Evolutionary conservation across 1,140 invertebrate species (phyloP).

Genomic region (Orius insidiosus): DNA sequence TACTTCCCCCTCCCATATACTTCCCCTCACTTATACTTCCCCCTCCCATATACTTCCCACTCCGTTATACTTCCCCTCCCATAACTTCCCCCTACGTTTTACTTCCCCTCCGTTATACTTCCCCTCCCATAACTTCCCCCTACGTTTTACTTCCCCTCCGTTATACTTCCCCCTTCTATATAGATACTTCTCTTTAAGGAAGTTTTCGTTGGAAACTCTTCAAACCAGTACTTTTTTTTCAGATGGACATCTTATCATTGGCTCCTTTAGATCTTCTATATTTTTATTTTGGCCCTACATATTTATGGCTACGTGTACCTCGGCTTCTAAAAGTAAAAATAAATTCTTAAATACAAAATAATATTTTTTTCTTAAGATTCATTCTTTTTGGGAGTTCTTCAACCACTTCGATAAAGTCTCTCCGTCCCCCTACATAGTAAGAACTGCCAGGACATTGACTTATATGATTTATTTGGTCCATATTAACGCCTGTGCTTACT

Average conservation of each 20-base stretch:
- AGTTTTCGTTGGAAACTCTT: too few relatives aligned
- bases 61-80: too few relatives aligned
- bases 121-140: too few relatives aligned
- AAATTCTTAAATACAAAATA: not conserved
- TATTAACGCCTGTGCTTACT: constrained; percentile 81
- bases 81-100: too few relatives aligned
- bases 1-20: too few relatives aligned
- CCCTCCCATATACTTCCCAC: too few relatives aligned
- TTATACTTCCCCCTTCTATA: too few relatives aligned
- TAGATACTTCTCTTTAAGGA: too few relatives aligned
- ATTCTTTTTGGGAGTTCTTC: constrained; percentile 85
- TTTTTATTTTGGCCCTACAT: constrained; percentile 41
- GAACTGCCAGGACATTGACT: constrained; percentile 67
- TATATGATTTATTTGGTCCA: constrained; percentile 95
- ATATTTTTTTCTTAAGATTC: constrained; percentile 32
- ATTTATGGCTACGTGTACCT: constrained; percentile 57
- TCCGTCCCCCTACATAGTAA: constrained; percentile 55
- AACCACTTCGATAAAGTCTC: constrained; percentile 60
- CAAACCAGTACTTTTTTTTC: too few relatives aligned
- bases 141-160: too few relatives aligned
- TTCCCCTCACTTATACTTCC: too few relatives aligned
- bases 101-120: too few relatives aligned
- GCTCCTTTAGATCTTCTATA: constrained; percentile 70
- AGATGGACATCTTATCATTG: constrained; percentile 67
- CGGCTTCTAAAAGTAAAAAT: constrained; percentile 68